Evolutionary conservation across 2,888 invertebrate genomes (phyloP), one percentile per base, ranked within the genome.

Genomic region (Pristionchus exspectatus): DNA sequence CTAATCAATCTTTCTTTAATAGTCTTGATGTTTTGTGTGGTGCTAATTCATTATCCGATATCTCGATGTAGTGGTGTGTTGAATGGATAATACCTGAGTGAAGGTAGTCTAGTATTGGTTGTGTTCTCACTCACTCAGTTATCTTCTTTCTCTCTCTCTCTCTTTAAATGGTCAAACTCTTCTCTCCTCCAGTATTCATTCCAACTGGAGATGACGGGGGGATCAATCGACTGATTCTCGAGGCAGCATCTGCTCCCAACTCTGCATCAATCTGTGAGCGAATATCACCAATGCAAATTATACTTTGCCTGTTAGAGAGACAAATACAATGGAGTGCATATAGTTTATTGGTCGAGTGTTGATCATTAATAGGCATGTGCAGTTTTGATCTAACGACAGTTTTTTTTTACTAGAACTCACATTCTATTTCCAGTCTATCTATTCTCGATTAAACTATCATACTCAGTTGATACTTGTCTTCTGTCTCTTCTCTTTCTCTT

Each of bases 381-480:
- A 50, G 81, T 50, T 81, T 81, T 44, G 27, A 81, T 81, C 81
- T 81, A 81, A 81, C 50, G 27, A 27, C 24, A 12, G 18, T 27
- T 54, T 27, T 27, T 27, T 27, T 50, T 21, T 21, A 69, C 69
- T 69, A 69, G 27, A 69, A 74, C 74, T 74, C 38, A 72, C 72
- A 30, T 38, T 38, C 14, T 30, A 27, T 30, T 54, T 81, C 27
- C 50, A 24, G 38, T 33, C 81, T 50, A n/a, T 81, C 50, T 50
- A n/a, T 81, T n/a, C 50, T 50, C 81, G n/a, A 21, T 16, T 50
- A 44, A n/a, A 44, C 50, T 44, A 30, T 44, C 77, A n/a, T 74
- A 87, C 89, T 90, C 87, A 90, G 88, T 89, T 89, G 89, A 89
- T 72, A 63, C 12, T 18, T 56, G 54, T 63, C 63, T 63, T 84